Evolutionary conservation across 1,140 invertebrate species (phyloP).

Genomic region (Homarus americanus): DNA sequence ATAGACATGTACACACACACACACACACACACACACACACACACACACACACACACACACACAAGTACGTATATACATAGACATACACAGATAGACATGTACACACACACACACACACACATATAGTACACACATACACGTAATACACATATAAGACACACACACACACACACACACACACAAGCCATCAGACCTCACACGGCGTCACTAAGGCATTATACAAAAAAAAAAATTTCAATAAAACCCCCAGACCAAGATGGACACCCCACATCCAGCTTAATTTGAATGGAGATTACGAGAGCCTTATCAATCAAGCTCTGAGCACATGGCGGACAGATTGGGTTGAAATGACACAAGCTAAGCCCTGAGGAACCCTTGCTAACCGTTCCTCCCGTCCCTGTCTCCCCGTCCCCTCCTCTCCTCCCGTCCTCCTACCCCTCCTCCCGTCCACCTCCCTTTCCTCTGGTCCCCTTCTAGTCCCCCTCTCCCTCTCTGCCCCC

Average conservation of each 20-base stretch:
- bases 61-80: neutral
- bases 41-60: neutral
- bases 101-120: neutral
- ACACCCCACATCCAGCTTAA: neutral
- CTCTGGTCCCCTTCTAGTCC: neutral
- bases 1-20: neutral
- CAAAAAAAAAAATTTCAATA: neutral
- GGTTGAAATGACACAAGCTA: neutral
- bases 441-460: no score
- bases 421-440: neutral
- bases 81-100: no score
- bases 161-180: neutral
- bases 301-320: constrained; percentile 9
- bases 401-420: neutral
- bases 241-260: neutral
- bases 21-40: neutral
- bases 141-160: neutral
- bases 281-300: constrained; percentile 2
- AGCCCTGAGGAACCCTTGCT: neutral
- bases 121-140: neutral
- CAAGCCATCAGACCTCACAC: neutral
- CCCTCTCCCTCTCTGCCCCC: neutral
- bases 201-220: neutral
- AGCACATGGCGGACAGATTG: neutral
- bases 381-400: no score